These are phyloP conservation scores for Daboia siamensis DNA, from an alignment of 2,113 vertebrate species.

Conservation along the genomic window DNA sequence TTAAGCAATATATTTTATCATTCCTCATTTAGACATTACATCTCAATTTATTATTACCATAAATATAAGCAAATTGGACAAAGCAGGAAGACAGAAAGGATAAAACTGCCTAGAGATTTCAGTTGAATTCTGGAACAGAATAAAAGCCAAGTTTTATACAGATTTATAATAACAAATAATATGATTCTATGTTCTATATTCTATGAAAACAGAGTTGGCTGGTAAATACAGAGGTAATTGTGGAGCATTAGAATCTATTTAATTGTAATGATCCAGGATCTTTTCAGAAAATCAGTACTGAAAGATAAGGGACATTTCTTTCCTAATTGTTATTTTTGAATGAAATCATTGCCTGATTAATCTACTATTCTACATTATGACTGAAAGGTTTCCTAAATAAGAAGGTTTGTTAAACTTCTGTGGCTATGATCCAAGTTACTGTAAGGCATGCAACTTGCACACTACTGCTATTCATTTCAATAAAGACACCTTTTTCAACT, in stretches of 20 bases:
- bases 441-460: constrained; percentile 49
- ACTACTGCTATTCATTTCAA: constrained; percentile 52
- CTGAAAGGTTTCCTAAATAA: constrained; percentile 50
- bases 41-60: constrained; percentile 22
- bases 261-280: not conserved
- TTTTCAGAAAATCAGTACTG: constrained; percentile 37
- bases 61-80: constrained; percentile 21
- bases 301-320: constrained; percentile 42
- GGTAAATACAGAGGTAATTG: constrained; percentile 31
- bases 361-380: constrained; percentile 49
- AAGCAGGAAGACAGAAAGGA: constrained; percentile 25
- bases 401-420: constrained; percentile 63
- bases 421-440: constrained; percentile 57
- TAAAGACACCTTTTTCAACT: constrained; percentile 56
- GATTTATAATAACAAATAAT: not conserved
- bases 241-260: not conserved
- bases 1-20: not conserved
- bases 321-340: constrained; percentile 46
- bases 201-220: constrained; percentile 39
- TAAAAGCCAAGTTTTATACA: not conserved
- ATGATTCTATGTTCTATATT: not conserved
- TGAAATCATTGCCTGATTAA: constrained; percentile 59
- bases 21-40: not conserved
- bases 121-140: constrained; percentile 35
- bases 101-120: constrained; percentile 41